A percentile compares a stretch with the other conserved stretches of the same genome.
Conservation (phyloP, 2,888 invertebrate species). For the Scelioninae gen. 1 region DNA sequence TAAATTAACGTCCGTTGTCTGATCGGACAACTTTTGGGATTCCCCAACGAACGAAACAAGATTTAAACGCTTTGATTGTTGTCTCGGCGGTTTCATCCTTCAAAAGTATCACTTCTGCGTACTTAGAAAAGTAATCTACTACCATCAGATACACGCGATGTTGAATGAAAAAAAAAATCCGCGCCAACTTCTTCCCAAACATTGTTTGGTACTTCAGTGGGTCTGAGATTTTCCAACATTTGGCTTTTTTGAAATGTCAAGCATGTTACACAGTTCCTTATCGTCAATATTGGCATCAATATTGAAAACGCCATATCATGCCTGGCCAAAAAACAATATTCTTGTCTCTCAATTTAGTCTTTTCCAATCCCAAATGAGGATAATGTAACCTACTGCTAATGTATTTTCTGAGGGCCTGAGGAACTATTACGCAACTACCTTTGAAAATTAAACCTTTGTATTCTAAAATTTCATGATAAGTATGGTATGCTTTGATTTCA, state of each 20-base stretch:
- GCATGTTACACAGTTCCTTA: conserved; percentile 53
- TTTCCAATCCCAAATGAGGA: conserved; percentile 63
- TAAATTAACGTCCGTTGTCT: conserved; percentile 35
- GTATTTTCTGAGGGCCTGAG: conserved; percentile 51
- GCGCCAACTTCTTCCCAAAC: conserved; percentile 43
- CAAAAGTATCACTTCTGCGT: conserved; percentile 34
- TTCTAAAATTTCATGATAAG: conserved; percentile 37
- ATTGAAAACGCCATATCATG: no score
- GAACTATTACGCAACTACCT: conserved; percentile 63
- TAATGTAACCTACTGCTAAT: conserved; percentile 58
- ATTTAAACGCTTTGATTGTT: conserved; percentile 49
- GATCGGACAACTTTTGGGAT: conserved; percentile 46
- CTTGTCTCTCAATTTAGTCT: conserved; percentile 49
- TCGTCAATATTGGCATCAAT: conserved; percentile 28
- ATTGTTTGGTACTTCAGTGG: conserved; percentile 41
- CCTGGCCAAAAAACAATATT: conserved; percentile 65
- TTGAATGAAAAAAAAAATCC: conserved; percentile 43
- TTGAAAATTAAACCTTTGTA: conserved; percentile 38
- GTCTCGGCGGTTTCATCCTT: conserved; percentile 22
- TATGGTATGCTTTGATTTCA: conserved; percentile 61
- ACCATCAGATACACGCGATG: conserved; percentile 34
- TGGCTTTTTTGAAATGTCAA: conserved; percentile 50
- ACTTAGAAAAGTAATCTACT: conserved; percentile 59
- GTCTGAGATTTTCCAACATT: conserved; percentile 30
- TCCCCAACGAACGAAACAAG: conserved; percentile 54